Evolutionary conservation across 2,888 invertebrate genomes (phyloP), one percentile per base, ranked within the genome.

Genomic region (Resseliella maxima): DNA sequence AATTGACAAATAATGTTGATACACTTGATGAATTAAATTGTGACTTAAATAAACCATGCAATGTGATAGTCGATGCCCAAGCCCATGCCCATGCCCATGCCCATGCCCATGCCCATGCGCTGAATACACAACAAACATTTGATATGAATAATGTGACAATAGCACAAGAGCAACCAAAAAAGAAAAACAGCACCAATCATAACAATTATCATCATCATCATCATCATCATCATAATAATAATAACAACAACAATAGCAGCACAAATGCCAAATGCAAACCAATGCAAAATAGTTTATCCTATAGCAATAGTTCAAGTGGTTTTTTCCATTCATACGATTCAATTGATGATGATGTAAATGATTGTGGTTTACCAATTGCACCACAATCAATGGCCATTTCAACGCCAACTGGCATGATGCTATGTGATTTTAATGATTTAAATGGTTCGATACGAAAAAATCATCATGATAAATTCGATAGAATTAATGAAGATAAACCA

Each of bases 291-390:
- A 31, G 72, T 72, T 83, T 83, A 83, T 89, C 89, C 85, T 87
- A 87, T 8, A 87, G 90, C 87, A 89, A 90, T 87, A 88, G 88
- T 41, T 88, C 88, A 72, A 88, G 89, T 86, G 88, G 89, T 31
- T 88, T 90, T 35, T 90, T 90, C 86, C 89, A 89, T 87, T 90
- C 90, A 21, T 89, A 89, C 87, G 89, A 89, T 87, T 90, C 90
- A 46, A 89, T 90, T 87, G 89, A 89, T 27, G 85, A 46, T 24
- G 88, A 88, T 87, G 12, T 38, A 89, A 88, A 85, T 46, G 31
- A 46, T 38, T 83, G 38, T 38, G 38, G 6, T 38, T 83, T 38
- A n/a, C 83, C 83, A n/a, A 31, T 85, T 41, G 41, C 21, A 6
- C 0, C 18, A 86, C 59, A 59, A 21, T 54, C 86, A 38, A 24